Conservation (phyloP, 2,888 invertebrate species). For the Cerastoderma edule region DNA sequence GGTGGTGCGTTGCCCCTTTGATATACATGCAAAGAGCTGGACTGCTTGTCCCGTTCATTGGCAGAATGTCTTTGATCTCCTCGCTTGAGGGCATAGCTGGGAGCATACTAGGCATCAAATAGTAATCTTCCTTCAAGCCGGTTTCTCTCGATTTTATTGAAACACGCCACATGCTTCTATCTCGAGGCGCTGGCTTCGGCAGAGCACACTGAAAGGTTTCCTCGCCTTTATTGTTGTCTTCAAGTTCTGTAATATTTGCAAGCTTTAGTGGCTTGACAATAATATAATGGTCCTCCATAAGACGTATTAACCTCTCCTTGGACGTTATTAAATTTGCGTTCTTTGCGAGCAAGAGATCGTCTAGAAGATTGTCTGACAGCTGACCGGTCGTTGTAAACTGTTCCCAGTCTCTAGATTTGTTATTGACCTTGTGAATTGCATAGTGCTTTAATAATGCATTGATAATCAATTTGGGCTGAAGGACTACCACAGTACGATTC, state of each 20-base stretch:
- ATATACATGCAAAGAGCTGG: constrained; percentile 8
- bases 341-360: not conserved
- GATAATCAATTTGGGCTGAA: constrained; percentile 50
- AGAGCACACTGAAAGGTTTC: not conserved
- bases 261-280: constrained; percentile 39
- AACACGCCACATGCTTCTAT: not conserved
- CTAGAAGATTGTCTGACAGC: not conserved
- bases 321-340: not conserved
- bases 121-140: not conserved
- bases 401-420: constrained; percentile 21
- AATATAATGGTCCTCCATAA: constrained; percentile 51
- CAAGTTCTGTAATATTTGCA: too few species aligned
- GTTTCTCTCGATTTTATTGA: not conserved
- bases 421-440: constrained; percentile 35
- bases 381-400: not conserved
- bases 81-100: not conserved
- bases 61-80: not conserved
- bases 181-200: too few species aligned
- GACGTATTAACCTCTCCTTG: constrained; percentile 35
- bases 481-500: constrained; percentile 28
- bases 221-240: not conserved
- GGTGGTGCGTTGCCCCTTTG: not conserved
- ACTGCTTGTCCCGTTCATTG: not conserved
- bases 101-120: constrained; percentile 12
- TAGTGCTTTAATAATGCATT: constrained; percentile 51